These are phyloP conservation scores for Diplogasteroides magnus DNA, from an alignment of 1,140 invertebrate genomes.

Conservation along the genomic window DNA sequence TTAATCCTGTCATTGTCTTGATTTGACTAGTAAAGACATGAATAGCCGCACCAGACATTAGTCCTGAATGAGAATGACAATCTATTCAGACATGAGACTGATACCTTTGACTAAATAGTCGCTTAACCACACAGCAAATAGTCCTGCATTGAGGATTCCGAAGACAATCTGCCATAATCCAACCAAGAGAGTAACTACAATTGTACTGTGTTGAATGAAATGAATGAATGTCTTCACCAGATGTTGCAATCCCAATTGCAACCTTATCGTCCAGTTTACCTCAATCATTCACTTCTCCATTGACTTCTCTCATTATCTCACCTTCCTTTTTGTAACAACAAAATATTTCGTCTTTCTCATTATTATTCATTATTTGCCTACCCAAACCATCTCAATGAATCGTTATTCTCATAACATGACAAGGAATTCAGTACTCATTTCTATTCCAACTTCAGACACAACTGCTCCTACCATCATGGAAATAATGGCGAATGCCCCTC, in stretches of 20 bases:
- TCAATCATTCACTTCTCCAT: slow-evolving; percentile 2
- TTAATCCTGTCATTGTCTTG: slow-evolving; percentile 58
- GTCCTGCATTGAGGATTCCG: slow-evolving; percentile 56
- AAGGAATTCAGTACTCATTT: slow-evolving; percentile 10
- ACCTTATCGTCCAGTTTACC: neutral
- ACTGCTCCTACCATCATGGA: slow-evolving; percentile 58
- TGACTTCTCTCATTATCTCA: neutral
- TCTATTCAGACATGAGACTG: neutral
- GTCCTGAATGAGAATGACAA: slow-evolving; percentile 27
- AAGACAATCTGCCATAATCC: slow-evolving; percentile 55
- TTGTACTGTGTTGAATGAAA: neutral
- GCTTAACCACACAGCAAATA: slow-evolving; percentile 58
- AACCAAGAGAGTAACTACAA: slow-evolving; percentile 3
- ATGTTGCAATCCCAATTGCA: slow-evolving; percentile 10
- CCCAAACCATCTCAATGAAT: slow-evolving; percentile 1
- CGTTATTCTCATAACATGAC: neutral
- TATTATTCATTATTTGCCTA: neutral
- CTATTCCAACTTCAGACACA: slow-evolving; percentile 32
- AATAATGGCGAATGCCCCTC: slow-evolving; percentile 58
- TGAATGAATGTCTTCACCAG: no score
- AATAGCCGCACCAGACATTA: slow-evolving; percentile 59
- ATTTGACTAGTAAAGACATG: slow-evolving; percentile 60
- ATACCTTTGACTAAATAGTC: slow-evolving; percentile 57
- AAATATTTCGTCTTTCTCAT: slow-evolving; percentile 14
- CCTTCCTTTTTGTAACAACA: slow-evolving; percentile 22